Base-by-base conservation (phyloP, 2,797 vertebrate genomes). In the Galagoides demidoff region DNA sequence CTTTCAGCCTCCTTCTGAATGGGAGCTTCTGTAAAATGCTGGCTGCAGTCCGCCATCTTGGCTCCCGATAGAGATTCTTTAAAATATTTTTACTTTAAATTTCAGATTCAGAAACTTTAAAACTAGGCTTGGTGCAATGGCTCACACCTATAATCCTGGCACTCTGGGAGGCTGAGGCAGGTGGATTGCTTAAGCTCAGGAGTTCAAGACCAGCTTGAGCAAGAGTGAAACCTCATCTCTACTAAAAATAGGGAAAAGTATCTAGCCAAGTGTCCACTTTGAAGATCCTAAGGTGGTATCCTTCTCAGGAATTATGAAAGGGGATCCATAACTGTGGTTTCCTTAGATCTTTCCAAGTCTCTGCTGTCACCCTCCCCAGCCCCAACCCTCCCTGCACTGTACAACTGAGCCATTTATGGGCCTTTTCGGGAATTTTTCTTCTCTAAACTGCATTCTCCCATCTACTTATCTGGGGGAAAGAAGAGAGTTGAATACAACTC, bases 61-160 rank as follows among this genome's bases (percentile, higher is more conserved):
- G n/a, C n/a, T n/a, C n/a, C n/a, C n/a, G 63, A 76, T 57, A 45
- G 55, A 25, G 39, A 88, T n/a, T 71, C 29, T 39, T 83, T 70
- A 66, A 89, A 79, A 64, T 17, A 34, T 19, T 76, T 89, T 70
- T 77, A 70, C 52, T 84, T 83, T 57, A 74, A 92, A 59, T 43
- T 92, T 73, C 61, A 68, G 68, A 90, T 43, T 94, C 71, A 81
- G 34, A 84, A 90, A 57, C 8, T 88, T 82, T 8, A 12, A 89
- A 92, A 68, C n/a, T 45, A 87, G 27, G 70, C 31, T 34, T 11
- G 49, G 52, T 49, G 49, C 49, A 13, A 49, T 49, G 13, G 49
- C 49, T 49, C 49, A 49, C 12, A 49, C 49, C 49, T 49, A 14
- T 49, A 14, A 49, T 49, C 49, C 49, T 49, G 49, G 49, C 49